Evolutionary conservation across 2,888 invertebrate species (phyloP).

Genomic region (Agrochola macilenta): DNA sequence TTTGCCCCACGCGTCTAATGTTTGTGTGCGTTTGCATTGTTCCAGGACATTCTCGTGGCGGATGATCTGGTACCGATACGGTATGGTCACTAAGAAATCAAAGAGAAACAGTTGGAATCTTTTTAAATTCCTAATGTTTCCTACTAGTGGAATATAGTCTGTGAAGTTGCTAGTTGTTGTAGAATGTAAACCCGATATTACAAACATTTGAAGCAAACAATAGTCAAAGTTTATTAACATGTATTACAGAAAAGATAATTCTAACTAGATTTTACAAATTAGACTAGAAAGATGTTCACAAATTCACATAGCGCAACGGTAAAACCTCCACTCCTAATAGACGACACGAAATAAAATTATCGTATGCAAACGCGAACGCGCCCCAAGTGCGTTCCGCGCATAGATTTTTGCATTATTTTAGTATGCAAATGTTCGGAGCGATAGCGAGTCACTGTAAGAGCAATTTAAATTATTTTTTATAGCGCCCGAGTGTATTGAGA

Average conservation of each 20-base stretch:
- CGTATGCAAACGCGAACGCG: constrained; percentile 76
- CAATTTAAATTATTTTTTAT: constrained; percentile 91
- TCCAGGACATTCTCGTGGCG: constrained; percentile 49
- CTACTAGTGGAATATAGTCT: background rate
- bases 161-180: background rate
- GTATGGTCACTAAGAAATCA: background rate
- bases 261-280: background rate
- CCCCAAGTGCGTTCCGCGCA: constrained; percentile 84
- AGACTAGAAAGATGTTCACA: background rate
- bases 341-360: constrained; percentile 49
- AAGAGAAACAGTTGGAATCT: background rate
- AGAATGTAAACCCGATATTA: background rate
- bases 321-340: constrained; percentile 4
- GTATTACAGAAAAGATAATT: background rate
- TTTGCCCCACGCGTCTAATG: constrained; percentile 88
- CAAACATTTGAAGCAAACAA: background rate
- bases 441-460: constrained; percentile 89
- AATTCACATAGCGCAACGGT: background rate
- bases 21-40: constrained; percentile 79
- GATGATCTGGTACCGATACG: background rate
- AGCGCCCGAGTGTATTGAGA: constrained; percentile 90
- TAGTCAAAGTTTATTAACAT: background rate
- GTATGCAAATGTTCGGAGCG: constrained; percentile 89
- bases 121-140: background rate
- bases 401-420: constrained; percentile 91